These are phyloP conservation scores for Cybosia mesomella DNA, from an alignment of 2,888 invertebrate genomes.

Conservation along the genomic window DNA sequence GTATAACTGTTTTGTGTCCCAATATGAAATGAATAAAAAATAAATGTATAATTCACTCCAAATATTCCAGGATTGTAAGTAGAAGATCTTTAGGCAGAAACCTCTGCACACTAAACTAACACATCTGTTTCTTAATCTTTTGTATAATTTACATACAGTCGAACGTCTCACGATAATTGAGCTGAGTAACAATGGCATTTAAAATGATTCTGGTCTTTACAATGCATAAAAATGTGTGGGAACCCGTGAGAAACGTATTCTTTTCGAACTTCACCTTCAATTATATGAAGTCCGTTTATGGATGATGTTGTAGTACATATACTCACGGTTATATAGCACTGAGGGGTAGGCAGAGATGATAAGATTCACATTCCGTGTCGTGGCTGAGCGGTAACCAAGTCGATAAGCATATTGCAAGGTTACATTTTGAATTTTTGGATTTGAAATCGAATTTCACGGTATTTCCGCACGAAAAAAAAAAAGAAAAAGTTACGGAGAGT, in stretches of 20 bases:
- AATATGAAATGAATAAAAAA: too few species aligned
- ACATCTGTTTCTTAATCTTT: background rate
- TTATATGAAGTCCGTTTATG: background rate
- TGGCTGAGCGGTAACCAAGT: background rate
- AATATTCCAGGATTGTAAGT: background rate
- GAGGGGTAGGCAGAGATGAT: background rate
- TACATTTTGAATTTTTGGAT: too few species aligned
- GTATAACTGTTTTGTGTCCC: too few species aligned
- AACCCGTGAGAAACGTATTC: background rate
- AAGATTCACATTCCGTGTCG: background rate
- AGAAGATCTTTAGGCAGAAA: background rate
- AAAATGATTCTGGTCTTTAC: slow-evolving; percentile 4
- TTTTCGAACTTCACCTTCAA: slow-evolving; percentile 6
- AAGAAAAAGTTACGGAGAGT: too few species aligned
- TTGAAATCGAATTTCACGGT: too few species aligned
- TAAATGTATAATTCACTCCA: background rate
- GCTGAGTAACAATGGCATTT: slow-evolving; percentile 11
- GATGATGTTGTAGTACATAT: background rate
- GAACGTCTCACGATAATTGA: slow-evolving; percentile 9
- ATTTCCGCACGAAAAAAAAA: too few species aligned
- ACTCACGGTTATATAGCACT: background rate
- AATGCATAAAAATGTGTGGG: slow-evolving; percentile 11
- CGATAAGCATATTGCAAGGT: too few species aligned
- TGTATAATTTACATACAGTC: slow-evolving; percentile 9
- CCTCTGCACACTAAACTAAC: background rate